Evolutionary conservation across 1,140 invertebrate genomes (phyloP), one percentile per base, ranked within the genome.

Genomic region (Wasmannia auropunctata): DNA sequence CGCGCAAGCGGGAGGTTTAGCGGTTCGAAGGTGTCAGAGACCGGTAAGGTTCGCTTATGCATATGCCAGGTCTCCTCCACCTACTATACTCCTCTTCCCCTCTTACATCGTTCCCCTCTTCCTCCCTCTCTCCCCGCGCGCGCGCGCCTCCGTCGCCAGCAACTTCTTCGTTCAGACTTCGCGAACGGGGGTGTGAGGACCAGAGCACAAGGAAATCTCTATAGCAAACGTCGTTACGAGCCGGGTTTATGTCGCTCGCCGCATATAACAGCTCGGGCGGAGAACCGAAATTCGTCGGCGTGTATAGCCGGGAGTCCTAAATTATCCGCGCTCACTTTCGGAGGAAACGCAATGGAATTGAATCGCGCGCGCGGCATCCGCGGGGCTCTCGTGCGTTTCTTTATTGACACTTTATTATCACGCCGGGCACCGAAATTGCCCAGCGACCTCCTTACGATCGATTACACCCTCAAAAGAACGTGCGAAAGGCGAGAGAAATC

Each of bases 11-110:
- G 67, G 86, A 86, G 86, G 79, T 91, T 93, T 91, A 92, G 92
- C 91, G 72, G 92, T 92, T 93, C 87, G 83, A 86, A 94, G 92
- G 93, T 93, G 93, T 94, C 91, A 91, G 92, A 63, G 91, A 80
- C 86, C 88, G 87, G 87, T 90, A 91, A 81, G 90, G 91, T 87
- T 91, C 91, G 90, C 86, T 92, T 93, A 93, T 93, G 92, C 92
- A 92, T 92, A 91, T 91, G 91, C 90, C 89, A 87, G 83, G 85
- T 58, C 81, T 60, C 67, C 77, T 81, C 87, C 85, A 87, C 88
- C 84, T 79, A 89, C 88, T 87, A 81, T 86, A 65, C 37, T 25
- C n/a, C n/a, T n/a, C n/a, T n/a, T n/a, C n/a, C n/a, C n/a, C n/a
- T n/a, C n/a, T n/a, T n/a, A n/a, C n/a, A n/a, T n/a, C n/a, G n/a